These are phyloP conservation scores for Sebastes hopkinsi DNA, from an alignment of 2,797 vertebrate genomes.

Conservation along the genomic window DNA sequence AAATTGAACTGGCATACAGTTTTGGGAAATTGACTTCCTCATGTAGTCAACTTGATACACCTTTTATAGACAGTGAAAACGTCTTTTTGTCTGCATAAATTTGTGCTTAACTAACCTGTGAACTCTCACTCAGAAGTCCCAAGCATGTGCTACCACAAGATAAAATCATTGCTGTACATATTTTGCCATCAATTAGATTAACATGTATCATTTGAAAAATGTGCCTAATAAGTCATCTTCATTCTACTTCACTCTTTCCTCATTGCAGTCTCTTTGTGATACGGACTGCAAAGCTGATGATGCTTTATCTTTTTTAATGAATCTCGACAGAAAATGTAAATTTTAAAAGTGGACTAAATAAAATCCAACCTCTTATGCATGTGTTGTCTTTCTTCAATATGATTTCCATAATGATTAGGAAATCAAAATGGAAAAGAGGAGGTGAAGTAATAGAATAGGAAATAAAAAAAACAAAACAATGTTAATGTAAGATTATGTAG, in stretches of 20 bases:
- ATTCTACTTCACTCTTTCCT: constrained; percentile 67
- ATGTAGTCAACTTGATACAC: constrained; percentile 54
- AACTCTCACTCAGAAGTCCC: constrained; percentile 68
- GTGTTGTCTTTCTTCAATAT: constrained; percentile 16
- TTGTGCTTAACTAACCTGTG: constrained; percentile 65
- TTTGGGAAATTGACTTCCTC: constrained; percentile 71
- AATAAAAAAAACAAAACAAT: neutral
- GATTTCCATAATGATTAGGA: neutral
- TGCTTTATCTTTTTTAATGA: constrained; percentile 85
- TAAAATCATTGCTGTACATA: constrained; percentile 83
- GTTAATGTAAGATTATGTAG: too few species aligned
- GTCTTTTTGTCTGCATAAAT: constrained; percentile 39
- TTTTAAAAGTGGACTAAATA: constrained; percentile 86
- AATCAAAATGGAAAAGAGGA: neutral
- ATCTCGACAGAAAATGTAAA: constrained; percentile 82
- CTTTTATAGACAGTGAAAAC: constrained; percentile 63
- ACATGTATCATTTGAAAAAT: constrained; percentile 77
- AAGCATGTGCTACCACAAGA: constrained; percentile 68
- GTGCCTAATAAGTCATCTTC: constrained; percentile 78
- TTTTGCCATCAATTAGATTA: constrained; percentile 72
- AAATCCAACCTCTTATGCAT: constrained; percentile 71
- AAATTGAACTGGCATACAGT: constrained; percentile 71
- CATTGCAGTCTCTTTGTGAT: constrained; percentile 70
- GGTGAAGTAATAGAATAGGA: neutral
- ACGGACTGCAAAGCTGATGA: constrained; percentile 72